These are phyloP conservation scores for Ailurus styani DNA, from an alignment of 2,113 vertebrate species.

Conservation along the genomic window DNA sequence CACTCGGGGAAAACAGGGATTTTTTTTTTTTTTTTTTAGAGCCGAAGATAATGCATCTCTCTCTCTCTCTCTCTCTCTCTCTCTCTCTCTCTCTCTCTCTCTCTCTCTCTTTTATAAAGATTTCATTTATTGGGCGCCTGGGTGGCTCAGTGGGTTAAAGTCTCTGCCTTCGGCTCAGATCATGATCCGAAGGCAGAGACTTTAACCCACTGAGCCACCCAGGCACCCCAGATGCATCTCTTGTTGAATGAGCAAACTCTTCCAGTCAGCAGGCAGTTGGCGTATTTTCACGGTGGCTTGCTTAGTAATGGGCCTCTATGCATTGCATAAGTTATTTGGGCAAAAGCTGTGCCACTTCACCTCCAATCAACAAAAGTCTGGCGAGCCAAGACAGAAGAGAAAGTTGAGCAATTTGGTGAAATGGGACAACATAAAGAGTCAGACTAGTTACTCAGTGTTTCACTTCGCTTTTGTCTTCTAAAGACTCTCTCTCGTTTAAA, in stretches of 20 bases:
- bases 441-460: neutral
- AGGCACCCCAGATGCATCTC: no score
- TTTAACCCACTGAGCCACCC: no score
- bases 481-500: neutral
- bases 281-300: neutral
- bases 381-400: neutral
- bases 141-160: no score
- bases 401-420: neutral
- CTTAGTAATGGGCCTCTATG: neutral
- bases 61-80: no score
- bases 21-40: neutral
- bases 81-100: no score
- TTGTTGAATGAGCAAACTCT: neutral
- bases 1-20: neutral
- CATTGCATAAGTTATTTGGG: neutral
- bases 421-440: neutral
- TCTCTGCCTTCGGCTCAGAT: no score
- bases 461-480: neutral
- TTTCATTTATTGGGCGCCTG: no score
- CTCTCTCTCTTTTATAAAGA: no score
- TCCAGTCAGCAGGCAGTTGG: neutral
- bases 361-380: neutral
- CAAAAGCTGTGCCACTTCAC: neutral
- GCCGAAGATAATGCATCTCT: neutral
- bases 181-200: no score